Percentiles rank a stretch among this genome's conserved stretches.
Evolutionary conservation across 2,113 vertebrate species (phyloP).

Genomic region (Passer montanus): DNA sequence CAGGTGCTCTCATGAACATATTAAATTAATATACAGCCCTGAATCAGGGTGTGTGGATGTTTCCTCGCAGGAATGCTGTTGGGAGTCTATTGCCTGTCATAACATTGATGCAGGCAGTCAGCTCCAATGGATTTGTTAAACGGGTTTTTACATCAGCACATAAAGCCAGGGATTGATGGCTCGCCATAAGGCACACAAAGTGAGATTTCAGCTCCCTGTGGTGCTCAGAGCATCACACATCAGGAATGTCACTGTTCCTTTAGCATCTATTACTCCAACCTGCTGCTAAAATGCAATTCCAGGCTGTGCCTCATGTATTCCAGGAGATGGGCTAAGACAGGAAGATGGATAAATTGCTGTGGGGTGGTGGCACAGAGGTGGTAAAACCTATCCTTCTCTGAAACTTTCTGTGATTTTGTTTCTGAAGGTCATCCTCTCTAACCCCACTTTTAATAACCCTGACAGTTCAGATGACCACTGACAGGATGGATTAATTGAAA

Average conservation of each 20-base stretch:
- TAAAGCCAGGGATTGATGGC: constrained; percentile 61
- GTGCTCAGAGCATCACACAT: constrained; percentile 35
- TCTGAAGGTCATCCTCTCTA: not conserved
- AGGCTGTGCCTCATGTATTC: constrained; percentile 34
- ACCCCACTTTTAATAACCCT: not conserved
- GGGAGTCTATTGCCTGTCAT: constrained; percentile 44
- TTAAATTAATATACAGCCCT: not conserved
- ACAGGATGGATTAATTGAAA: not conserved
- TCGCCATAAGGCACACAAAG: constrained; percentile 57
- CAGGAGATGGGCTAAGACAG: constrained; percentile 14
- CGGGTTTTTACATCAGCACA: constrained; percentile 55
- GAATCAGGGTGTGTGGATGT: not conserved
- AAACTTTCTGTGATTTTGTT: not conserved
- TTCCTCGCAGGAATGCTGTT: not conserved
- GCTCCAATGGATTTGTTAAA: constrained; percentile 60
- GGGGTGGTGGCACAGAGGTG: not conserved
- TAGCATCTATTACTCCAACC: constrained; percentile 52
- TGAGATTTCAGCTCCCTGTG: constrained; percentile 46
- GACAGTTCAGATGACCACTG: not conserved
- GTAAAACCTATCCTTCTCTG: not conserved
- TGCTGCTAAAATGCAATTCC: constrained; percentile 62
- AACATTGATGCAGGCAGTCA: constrained; percentile 57
- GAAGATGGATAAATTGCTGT: not conserved
- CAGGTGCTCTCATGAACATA: not conserved
- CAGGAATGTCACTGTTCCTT: constrained; percentile 39